Evolutionary conservation across 37 sponge, comb jelly and placozoan genomes (phyloP).

Genomic region (Mnemiopsis leidyi): DNA sequence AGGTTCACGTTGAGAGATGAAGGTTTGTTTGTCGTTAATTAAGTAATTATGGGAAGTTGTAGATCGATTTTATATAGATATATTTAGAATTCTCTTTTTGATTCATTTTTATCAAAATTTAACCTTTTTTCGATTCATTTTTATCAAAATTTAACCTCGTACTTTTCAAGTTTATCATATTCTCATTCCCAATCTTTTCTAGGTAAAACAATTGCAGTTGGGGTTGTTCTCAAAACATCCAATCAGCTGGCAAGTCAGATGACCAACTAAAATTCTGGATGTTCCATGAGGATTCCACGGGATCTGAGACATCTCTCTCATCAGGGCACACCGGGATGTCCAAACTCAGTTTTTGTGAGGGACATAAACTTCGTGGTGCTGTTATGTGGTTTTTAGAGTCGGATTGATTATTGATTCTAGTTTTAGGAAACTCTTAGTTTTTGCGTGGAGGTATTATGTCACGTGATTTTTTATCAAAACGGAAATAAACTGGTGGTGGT

Average conservation of each 20-base stretch:
- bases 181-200: too few relatives aligned
- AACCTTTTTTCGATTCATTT: neutral
- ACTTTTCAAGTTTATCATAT: too few relatives aligned
- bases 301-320: too few relatives aligned
- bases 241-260: neutral
- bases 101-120: too few relatives aligned
- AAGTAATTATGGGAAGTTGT: neutral
- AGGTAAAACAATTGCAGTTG: constrained; percentile 97
- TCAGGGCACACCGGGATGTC: neutral
- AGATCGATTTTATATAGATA: neutral
- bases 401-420: neutral
- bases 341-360: neutral
- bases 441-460: neutral
- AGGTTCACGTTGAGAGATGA: constrained; percentile 96
- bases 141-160: neutral
- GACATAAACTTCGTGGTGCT: neutral
- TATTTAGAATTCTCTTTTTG: too few relatives aligned
- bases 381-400: neutral
- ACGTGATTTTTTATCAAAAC: neutral
- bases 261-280: constrained; percentile 20
- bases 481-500: neutral
- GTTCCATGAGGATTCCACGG: neutral
- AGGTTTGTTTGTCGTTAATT: constrained; percentile 79
- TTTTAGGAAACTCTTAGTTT: neutral
- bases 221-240: constrained; percentile 84